Percentiles rank a stretch among this genome's conserved stretches.
These are phyloP conservation scores for Sprattus sprattus DNA, from an alignment of 2,113 vertebrate species.

Conservation along the genomic window DNA sequence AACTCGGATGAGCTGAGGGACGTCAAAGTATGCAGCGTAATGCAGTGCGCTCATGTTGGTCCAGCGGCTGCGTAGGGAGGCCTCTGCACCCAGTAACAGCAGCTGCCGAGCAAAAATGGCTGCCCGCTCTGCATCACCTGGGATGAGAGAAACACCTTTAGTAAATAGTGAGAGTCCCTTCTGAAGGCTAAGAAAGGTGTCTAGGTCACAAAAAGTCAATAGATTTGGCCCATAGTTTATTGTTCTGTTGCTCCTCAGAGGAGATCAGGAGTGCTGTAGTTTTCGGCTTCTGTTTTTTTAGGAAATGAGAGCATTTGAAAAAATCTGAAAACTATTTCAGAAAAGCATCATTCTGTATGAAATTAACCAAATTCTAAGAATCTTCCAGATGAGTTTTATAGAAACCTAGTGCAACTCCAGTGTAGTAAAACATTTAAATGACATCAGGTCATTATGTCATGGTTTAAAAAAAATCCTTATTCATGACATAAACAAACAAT, in stretches of 20 bases:
- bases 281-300: background rate
- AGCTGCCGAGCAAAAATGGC: conserved; percentile 85
- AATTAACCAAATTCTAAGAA: background rate
- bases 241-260: background rate
- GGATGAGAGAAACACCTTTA: background rate
- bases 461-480: background rate
- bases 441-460: background rate
- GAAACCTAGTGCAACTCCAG: background rate
- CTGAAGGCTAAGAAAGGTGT: background rate
- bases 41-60: conserved; percentile 98
- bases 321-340: background rate
- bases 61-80: conserved; percentile 90
- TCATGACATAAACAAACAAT: no score
- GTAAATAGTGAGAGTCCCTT: background rate
- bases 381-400: background rate
- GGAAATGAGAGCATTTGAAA: background rate
- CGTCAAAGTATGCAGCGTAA: conserved; percentile 97
- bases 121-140: conserved; percentile 89
- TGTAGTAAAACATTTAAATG: background rate
- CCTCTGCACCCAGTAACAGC: conserved; percentile 85
- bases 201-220: background rate
- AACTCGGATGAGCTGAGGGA: conserved; percentile 86
- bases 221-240: background rate
- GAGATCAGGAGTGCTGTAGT: background rate
- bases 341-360: background rate